Conservation (phyloP, 2,113 vertebrate species). For the Trematocara variabile region DNA sequence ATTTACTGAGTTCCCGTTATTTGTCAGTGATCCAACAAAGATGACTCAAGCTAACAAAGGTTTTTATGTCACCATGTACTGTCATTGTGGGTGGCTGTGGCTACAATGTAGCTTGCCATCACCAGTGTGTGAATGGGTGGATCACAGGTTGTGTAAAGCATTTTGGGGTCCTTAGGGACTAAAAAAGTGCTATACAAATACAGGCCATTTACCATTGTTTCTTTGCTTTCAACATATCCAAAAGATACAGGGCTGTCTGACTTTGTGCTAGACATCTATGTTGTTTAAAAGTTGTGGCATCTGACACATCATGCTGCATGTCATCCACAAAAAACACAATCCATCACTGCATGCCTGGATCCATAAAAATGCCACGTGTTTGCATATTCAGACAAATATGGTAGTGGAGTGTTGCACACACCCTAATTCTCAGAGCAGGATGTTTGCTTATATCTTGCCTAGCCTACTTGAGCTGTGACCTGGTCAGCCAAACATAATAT, state of each 20-base stretch:
- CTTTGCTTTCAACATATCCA: not conserved
- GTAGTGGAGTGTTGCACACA: constrained; percentile 25
- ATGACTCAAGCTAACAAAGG: not conserved
- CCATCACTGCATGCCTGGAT: constrained; percentile 2
- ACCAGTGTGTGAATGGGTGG: too few species aligned
- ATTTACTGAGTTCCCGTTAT: constrained; percentile 59
- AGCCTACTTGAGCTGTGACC: constrained; percentile 29
- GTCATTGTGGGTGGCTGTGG: not conserved
- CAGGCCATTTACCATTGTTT: not conserved
- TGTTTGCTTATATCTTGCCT: constrained; percentile 40
- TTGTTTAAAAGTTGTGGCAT: constrained; percentile 37
- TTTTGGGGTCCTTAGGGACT: too few species aligned
- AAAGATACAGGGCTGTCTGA: not conserved
- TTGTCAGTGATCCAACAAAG: constrained; percentile 35
- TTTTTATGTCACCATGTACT: not conserved
- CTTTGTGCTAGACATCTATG: constrained; percentile 15
- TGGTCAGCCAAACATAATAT: constrained; percentile 58
- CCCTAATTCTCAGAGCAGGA: not conserved
- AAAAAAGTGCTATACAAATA: too few species aligned
- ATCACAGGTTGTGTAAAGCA: too few species aligned
- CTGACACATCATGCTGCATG: constrained; percentile 34
- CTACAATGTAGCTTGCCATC: too few species aligned
- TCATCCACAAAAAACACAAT: constrained; percentile 15
- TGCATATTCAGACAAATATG: constrained; percentile 24
- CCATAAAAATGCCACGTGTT: not conserved